Evolutionary conservation across 2,113 vertebrate genomes (phyloP), one percentile per base, ranked within the genome.

Genomic region (Hemiprocne comata): DNA sequence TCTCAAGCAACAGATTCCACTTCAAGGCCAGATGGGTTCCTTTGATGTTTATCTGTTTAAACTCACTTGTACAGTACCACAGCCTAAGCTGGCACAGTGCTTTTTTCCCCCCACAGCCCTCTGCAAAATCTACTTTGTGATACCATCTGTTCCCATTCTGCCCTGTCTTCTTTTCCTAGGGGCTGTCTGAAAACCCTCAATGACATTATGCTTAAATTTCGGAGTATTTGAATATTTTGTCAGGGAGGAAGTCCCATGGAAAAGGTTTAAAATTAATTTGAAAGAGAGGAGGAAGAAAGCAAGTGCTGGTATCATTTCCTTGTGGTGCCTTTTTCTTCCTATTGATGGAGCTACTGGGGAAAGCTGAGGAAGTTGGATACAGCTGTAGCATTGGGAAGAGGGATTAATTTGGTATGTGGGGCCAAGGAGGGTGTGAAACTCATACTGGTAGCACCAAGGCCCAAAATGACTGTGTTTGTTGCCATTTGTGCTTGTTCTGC

Each of bases 1-100:
- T 96, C 88, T 91, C 92, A 88, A 95, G 76, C 70, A 72, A 90
- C 85, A 84, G 88, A 90, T 96, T 90, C 72, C 57, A 81, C 88
- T 92, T 94, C 90, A 93, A 94, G 96, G 96, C 85, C 85, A 78
- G 83, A 81, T 51, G 92, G 44, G 76, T 90, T 86, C 62, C 83
- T 94, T 93, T 94, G 94, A 93, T 95, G 94, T 96, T 96, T 92
- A 72, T 94, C 87, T 94, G 72, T 84, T 95, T 78, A 78, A 94
- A 90, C n/a, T 87, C 76, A 28, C 78, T 94, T 0, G 0, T 54
- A 12, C 57, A 51, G 53, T 36, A 24, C 72, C 65, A n/a, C 50
- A 78, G 79, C 48, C 83, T 3, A 42, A 80, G 65, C 87, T 87
- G 53, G 29, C 65, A 75, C 0, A 0, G 80, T 94, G 92, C 46